Evolutionary conservation across 2,888 invertebrate genomes (phyloP).

Genomic region (Synergus umbraculus): DNA sequence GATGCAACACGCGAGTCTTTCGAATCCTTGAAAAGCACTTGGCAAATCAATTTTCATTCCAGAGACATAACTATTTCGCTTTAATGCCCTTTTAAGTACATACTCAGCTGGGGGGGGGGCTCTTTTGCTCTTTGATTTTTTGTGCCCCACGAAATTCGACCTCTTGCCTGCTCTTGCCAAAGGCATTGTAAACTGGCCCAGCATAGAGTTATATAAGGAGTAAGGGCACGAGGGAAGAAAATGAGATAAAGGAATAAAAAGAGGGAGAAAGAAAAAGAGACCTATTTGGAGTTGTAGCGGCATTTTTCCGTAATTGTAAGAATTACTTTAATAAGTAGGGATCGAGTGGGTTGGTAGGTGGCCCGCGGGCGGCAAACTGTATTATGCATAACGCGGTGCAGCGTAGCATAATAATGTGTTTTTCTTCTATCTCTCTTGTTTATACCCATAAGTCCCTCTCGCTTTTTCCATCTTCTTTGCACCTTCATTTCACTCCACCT

Average conservation of each 20-base stretch:
- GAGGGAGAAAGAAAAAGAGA: neutral
- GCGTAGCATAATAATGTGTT: constrained; percentile 7
- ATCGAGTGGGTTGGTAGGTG: constrained; percentile 52
- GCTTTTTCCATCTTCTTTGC: neutral
- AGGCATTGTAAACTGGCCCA: constrained; percentile 51
- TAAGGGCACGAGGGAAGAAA: neutral
- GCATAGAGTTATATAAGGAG: neutral
- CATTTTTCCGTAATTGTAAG: constrained; percentile 68
- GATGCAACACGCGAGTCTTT: neutral
- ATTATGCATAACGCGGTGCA: constrained; percentile 43
- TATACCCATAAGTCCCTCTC: neutral
- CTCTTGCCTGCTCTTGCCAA: constrained; percentile 49
- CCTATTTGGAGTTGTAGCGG: constrained; percentile 41
- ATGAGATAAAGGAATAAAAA: neutral
- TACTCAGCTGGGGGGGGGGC: neutral
- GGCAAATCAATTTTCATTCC: constrained; percentile 33
- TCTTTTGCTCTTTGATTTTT: constrained; percentile 25
- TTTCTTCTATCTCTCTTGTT: constrained; percentile 6
- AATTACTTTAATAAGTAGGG: constrained; percentile 63
- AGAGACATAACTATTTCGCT: constrained; percentile 10
- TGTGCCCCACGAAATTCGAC: constrained; percentile 32
- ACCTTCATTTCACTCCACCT: neutral
- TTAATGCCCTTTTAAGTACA: constrained; percentile 22
- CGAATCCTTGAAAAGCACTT: constrained; percentile 9
- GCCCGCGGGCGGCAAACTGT: constrained; percentile 55